Percentiles rank a stretch among this genome's conserved stretches.
phyloP scores from a whole-genome alignment of 2,797 vertebrate genomes.

The Perodicticus potto region DNA sequence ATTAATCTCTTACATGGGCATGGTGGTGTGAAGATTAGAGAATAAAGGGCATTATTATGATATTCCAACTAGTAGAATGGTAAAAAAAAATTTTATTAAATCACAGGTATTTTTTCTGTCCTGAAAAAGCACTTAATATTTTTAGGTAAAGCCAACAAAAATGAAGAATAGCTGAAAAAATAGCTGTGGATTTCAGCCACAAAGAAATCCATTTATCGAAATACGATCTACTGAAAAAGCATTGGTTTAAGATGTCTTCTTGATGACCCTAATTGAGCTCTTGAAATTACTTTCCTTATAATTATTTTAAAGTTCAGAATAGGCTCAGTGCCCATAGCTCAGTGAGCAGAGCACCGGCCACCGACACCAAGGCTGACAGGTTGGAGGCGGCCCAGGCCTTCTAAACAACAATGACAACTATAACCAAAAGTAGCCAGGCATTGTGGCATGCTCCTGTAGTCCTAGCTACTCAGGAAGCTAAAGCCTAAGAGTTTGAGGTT shows the following conservation, averaged over 20 bases:
- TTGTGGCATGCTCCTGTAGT: no score
- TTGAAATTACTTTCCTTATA: constrained; percentile 36
- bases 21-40: background rate
- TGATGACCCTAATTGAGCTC: background rate
- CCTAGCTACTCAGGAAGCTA: no score
- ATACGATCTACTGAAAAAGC: constrained; percentile 36
- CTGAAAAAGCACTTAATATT: background rate
- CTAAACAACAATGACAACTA: no score
- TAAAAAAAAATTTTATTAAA: background rate
- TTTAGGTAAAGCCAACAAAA: constrained; percentile 1
- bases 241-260: constrained; percentile 13
- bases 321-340: background rate
- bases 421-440: no score
- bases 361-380: no score
- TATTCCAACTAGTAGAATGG: background rate
- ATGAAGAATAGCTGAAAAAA: constrained; percentile 20
- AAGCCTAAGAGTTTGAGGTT: no score
- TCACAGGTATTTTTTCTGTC: background rate
- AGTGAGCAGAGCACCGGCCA: no score
- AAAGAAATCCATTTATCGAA: constrained; percentile 16
- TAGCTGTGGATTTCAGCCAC: background rate
- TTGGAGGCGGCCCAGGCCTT: no score
- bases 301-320: constrained; percentile 45
- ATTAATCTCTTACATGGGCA: constrained; percentile 33
- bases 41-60: background rate